These are phyloP conservation scores for Agriotes lineatus DNA, from an alignment of 2,888 invertebrate species.

Conservation along the genomic window DNA sequence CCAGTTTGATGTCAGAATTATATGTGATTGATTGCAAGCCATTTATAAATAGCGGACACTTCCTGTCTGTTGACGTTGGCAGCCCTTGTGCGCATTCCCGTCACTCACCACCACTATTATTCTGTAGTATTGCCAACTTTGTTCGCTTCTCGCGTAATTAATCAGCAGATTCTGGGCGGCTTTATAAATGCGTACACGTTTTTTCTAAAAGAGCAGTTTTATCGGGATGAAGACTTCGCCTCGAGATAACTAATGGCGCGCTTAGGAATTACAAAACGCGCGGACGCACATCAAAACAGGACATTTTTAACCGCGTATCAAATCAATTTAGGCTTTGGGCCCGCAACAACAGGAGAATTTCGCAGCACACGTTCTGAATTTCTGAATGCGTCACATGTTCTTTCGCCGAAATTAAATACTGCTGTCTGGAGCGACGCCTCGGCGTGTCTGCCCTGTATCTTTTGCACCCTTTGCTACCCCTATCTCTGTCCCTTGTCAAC, in stretches of 20 bases:
- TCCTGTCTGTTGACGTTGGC: slow-evolving; percentile 66
- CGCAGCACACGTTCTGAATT: slow-evolving; percentile 25
- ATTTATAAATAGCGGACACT: slow-evolving; percentile 68
- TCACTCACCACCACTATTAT: slow-evolving; percentile 60
- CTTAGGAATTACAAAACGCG: background rate
- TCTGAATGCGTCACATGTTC: slow-evolving; percentile 30
- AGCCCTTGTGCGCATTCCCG: slow-evolving; percentile 59
- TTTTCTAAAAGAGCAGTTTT: background rate
- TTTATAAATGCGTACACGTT: slow-evolving; percentile 18
- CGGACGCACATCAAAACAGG: background rate
- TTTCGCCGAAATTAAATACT: slow-evolving; percentile 41
- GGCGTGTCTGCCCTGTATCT: slow-evolving; percentile 27
- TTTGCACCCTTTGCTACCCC: slow-evolving; percentile 20
- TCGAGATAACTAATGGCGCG: background rate
- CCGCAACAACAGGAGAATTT: slow-evolving; percentile 23
- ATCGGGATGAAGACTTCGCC: background rate
- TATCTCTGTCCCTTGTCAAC: slow-evolving; percentile 26
- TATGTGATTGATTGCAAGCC: slow-evolving; percentile 66
- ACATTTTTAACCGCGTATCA: background rate
- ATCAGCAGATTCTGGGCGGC: slow-evolving; percentile 39
- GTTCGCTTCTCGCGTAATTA: slow-evolving; percentile 49
- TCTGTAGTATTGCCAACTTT: slow-evolving; percentile 60
- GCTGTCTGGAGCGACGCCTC: slow-evolving; percentile 35
- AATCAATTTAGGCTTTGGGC: slow-evolving; percentile 16
- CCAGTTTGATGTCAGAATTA: slow-evolving; percentile 44